phyloP scores from a whole-genome alignment of 2,888 invertebrate species.

The Cynaeus angustus region DNA sequence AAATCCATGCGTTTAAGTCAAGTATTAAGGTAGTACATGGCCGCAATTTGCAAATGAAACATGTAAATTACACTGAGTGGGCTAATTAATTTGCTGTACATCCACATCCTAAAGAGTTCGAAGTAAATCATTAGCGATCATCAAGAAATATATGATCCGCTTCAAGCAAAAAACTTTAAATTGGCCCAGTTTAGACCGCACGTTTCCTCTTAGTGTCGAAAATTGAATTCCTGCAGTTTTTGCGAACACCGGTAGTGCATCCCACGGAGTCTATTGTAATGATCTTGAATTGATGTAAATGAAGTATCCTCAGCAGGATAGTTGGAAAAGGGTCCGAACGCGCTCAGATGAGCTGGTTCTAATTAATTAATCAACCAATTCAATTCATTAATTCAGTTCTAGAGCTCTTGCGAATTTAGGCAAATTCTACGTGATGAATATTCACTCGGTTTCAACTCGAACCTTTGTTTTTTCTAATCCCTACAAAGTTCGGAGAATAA shows the following conservation, averaged over 20 bases:
- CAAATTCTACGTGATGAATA: conserved; percentile 66
- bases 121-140: neutral
- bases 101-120: neutral
- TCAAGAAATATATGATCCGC: too few relatives aligned
- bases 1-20: conserved; percentile 36
- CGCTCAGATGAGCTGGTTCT: conserved; percentile 71
- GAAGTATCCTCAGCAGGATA: conserved; percentile 63
- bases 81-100: conserved; percentile 20
- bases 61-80: conserved; percentile 12
- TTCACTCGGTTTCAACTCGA: conserved; percentile 57
- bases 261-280: conserved; percentile 42
- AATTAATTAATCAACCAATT: conserved; percentile 80
- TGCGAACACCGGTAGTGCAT: conserved; percentile 16
- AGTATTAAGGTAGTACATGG: conserved; percentile 47
- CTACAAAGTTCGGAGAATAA: conserved; percentile 6
- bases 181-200: too few relatives aligned
- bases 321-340: conserved; percentile 64
- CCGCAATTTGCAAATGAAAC: conserved; percentile 38
- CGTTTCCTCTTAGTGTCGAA: neutral
- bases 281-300: conserved; percentile 63
- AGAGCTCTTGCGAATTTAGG: conserved; percentile 68
- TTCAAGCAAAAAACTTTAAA: too few relatives aligned
- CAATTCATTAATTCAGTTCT: conserved; percentile 74
- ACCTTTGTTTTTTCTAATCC: conserved; percentile 21
- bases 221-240: conserved; percentile 7